Evolutionary conservation across 30 jellyfish, hydroid and myxozoan genomes (phyloP), one percentile per base, ranked within the genome.

Genomic region (Hydractinia echinata): DNA sequence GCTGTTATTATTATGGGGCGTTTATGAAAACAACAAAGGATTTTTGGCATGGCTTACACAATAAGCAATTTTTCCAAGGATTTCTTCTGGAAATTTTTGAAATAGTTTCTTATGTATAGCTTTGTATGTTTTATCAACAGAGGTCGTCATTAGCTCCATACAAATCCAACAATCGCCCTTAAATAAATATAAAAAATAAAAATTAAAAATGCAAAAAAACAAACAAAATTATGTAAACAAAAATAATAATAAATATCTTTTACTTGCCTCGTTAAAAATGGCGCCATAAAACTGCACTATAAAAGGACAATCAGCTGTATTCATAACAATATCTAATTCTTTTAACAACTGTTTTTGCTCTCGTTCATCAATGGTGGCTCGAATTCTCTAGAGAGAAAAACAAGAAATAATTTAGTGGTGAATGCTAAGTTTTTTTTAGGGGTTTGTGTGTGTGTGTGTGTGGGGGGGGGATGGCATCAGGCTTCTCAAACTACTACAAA

Each of bases 111-210:
- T 50, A 55, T 61, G 76, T 7, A 91, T 95, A 54, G 94, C 82
- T 78, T 86, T 91, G 89, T 91, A 91, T 48, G 83, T 76, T 60
- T 82, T 91, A 21, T 91, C 98, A 30, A 91, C 51, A 1, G 98
- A 91, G 30, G 98, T 82, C 18, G 95, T 83, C 94, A 91, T 76
- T 60, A 91, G 76, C 72, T 91, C 98, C 98, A 91, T 91, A 86
- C 98, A 91, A 4, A 91, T 91, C 98, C 98, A 91, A 14, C 95
- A 94, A 80, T 91, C 98, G 44, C 98, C 98, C 98, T 91, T 2
- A 6, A 64, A 64, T 16, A 30, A 13, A 3, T 58, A 58, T 58
- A 11, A 58, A 58, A 16, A 6, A 64, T 11, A 16, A 58, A 11
- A 58, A 11, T 11, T 58, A 7, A 64, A 64, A 6, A 13, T 64